Conservation (phyloP, 2,888 invertebrate genomes). For the Metalampra italica region DNA sequence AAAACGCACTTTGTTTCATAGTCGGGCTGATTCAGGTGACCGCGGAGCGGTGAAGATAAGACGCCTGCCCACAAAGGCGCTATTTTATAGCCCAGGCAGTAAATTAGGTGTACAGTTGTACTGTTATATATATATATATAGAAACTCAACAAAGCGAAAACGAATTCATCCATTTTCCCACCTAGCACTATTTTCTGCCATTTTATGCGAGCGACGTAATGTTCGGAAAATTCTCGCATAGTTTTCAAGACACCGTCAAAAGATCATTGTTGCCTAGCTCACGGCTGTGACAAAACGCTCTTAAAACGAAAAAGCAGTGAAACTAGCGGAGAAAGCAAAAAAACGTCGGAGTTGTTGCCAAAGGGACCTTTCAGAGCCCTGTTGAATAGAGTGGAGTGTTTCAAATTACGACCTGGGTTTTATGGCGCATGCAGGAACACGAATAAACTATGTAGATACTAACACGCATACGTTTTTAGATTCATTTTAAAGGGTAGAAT, state of each 20-base stretch:
- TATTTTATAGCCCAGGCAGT: conserved; percentile 8
- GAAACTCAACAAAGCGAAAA: conserved; percentile 1
- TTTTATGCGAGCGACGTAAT: conserved; percentile 36
- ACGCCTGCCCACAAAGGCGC: conserved; percentile 1
- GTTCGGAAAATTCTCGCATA: conserved; percentile 33
- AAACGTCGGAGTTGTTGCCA: conserved; percentile 30
- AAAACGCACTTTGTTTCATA: conserved; percentile 4
- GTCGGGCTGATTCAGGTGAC: conserved; percentile 4
- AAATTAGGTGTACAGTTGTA: conserved; percentile 6
- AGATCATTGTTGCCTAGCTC: conserved; percentile 57
- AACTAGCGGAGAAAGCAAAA: conserved; percentile 30
- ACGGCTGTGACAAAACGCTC: conserved; percentile 50
- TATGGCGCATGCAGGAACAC: conserved; percentile 42
- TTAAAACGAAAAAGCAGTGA: conserved; percentile 28
- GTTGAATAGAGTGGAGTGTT: conserved; percentile 45
- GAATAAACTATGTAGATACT: conserved; percentile 13
- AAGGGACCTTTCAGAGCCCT: conserved; percentile 42
- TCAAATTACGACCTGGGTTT: conserved; percentile 48
- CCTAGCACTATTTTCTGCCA: conserved; percentile 38
- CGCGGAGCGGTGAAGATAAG: conserved; percentile 5
- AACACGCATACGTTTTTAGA: too few relatives aligned
- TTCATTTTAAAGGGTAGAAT: too few relatives aligned
- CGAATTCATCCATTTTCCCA: background rate
- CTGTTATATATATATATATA: too few relatives aligned
- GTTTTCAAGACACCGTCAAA: conserved; percentile 53